Conservation (phyloP, 1,140 invertebrate species). For the Belonocnema kinseyi region DNA sequence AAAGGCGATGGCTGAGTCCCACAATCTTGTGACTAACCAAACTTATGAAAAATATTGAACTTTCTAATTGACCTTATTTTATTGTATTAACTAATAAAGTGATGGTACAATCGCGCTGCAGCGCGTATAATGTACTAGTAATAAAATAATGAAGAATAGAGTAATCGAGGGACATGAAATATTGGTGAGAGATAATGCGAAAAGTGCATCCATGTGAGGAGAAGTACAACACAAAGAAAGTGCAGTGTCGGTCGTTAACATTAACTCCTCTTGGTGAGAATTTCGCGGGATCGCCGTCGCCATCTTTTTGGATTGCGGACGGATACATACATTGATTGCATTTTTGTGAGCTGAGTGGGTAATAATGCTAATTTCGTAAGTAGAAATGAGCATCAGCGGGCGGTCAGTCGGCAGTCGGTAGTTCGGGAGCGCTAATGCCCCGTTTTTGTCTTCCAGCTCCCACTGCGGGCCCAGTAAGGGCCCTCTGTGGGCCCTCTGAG, state of each 20-base stretch:
- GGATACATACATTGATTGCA: constrained; percentile 67
- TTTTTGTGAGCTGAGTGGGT: constrained; percentile 63
- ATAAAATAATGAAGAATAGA: no score
- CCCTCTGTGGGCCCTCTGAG: background rate
- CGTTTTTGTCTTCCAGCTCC: constrained; percentile 63
- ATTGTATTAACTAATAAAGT: no score
- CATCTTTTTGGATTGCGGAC: constrained; percentile 54
- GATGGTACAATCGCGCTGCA: no score
- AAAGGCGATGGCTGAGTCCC: no score
- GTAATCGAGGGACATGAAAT: no score
- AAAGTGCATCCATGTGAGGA: background rate
- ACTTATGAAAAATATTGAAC: no score
- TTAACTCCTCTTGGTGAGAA: constrained; percentile 35
- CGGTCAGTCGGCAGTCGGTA: constrained; percentile 62
- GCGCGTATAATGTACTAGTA: no score
- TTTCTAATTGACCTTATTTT: no score
- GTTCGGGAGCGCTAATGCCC: constrained; percentile 69
- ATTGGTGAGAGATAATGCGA: background rate
- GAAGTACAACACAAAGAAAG: constrained; percentile 26
- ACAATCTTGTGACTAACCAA: no score
- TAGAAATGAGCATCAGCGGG: constrained; percentile 71
- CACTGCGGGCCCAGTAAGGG: background rate
- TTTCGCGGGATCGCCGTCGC: constrained; percentile 48
- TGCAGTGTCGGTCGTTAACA: constrained; percentile 52
- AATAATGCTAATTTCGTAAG: constrained; percentile 73